A percentile compares a stretch with the other conserved stretches of the same genome.
phyloP scores from a whole-genome alignment of 2,113 vertebrate genomes.

The Otolemur garnettii region DNA sequence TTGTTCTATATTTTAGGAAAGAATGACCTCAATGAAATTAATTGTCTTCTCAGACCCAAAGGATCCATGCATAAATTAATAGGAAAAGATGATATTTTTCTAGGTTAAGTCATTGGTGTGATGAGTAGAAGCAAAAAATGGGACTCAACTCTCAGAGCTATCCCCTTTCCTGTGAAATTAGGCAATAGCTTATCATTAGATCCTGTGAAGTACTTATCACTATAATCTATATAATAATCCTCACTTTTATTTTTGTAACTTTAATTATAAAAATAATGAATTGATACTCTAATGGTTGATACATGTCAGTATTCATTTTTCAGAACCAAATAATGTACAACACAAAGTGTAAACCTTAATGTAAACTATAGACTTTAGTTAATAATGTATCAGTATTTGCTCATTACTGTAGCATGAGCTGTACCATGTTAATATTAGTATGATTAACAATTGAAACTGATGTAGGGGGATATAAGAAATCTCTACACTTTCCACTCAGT shows the following conservation, averaged over 20 bases:
- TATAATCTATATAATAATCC: background rate
- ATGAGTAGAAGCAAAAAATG: constrained; percentile 61
- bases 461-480: background rate
- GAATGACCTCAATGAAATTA: constrained; percentile 61
- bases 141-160: constrained; percentile 29
- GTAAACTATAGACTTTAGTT: background rate
- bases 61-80: constrained; percentile 34
- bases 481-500: background rate
- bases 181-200: background rate
- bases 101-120: constrained; percentile 10
- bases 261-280: constrained; percentile 27
- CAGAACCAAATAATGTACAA: background rate
- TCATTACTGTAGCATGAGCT: background rate
- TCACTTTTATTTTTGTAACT: background rate
- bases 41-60: constrained; percentile 66
- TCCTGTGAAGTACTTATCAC: background rate
- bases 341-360: background rate
- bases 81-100: constrained; percentile 42
- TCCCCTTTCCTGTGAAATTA: constrained; percentile 30
- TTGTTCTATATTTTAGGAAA: constrained; percentile 54
- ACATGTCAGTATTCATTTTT: background rate
- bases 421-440: background rate
- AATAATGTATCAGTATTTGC: background rate
- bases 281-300: background rate
- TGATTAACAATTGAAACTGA: background rate